Evolutionary conservation across 2,888 invertebrate genomes (phyloP), one percentile per base, ranked within the genome.

Genomic region (Abrostola triplasia): DNA sequence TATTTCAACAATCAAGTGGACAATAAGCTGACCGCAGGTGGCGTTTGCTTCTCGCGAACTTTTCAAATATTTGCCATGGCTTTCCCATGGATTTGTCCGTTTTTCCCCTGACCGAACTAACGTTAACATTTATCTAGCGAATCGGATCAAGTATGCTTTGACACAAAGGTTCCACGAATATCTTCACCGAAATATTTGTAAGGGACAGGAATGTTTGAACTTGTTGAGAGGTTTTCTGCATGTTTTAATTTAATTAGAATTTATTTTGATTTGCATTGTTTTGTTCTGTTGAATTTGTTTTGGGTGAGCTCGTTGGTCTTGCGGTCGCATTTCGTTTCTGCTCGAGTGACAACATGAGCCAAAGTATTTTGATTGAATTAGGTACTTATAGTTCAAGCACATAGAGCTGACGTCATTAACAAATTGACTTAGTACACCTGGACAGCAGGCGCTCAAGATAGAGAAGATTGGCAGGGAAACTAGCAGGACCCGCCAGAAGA

Each of bases 71-170:
- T 94, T 94, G 92, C 93, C 87, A 86, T 87, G 79, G 85, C 86
- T 92, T 91, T 90, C 86, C 86, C 88, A 84, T 89, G 87, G 90
- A 91, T 92, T 92, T 90, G 82, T 84, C 80, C 85, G 81, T 78
- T 86, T 88, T 89, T 84, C 85, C 84, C 83, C 75, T 87, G 84
- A 84, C 82, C 80, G 85, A 87, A 89, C 88, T 86, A 85, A 88
- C 91, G 88, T 90, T 90, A 90, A 88, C 87, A 90, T 92, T 90
- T 91, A 91, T 92, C 89, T 86, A 89, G 86, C 89, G 72, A 84
- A 86, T 77, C 85, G 88, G 92, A 94, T 93, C 92, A 93, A 94
- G 92, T 92, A 93, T 92, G 92, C 94, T 94, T 93, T 93, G 94
- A 92, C 92, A 91, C 84, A 90, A 89, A 77, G 77, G 80, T 81